phyloP scores from a whole-genome alignment of 2,113 vertebrate genomes.

The Nycticorax nycticorax region DNA sequence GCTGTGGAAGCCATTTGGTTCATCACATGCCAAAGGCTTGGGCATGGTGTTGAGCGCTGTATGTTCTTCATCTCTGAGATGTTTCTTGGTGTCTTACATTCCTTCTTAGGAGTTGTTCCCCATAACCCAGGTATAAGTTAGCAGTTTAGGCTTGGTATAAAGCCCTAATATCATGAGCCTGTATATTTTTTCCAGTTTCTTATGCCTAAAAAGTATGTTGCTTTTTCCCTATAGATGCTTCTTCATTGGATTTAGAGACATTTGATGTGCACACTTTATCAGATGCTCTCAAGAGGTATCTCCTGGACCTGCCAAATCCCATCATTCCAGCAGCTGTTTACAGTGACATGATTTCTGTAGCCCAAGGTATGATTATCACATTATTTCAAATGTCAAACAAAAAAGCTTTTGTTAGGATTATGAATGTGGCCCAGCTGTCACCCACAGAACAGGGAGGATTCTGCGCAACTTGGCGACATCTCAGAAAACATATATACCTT shows the following conservation, averaged over 20 bases:
- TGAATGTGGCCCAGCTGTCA: background rate
- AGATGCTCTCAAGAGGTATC: constrained; percentile 89
- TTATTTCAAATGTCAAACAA: background rate
- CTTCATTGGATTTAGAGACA: constrained; percentile 83
- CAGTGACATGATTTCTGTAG: constrained; percentile 85
- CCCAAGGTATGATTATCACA: constrained; percentile 79
- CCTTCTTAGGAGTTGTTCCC: background rate
- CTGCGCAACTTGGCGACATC: background rate
- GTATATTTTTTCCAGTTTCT: background rate
- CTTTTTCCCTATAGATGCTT: constrained; percentile 75
- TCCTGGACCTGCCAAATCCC: constrained; percentile 94
- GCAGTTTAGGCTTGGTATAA: background rate
- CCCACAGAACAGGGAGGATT: background rate
- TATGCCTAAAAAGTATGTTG: background rate
- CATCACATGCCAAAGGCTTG: background rate
- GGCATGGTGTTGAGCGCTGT: background rate
- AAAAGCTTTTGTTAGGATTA: background rate
- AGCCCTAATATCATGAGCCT: background rate
- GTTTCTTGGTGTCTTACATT: background rate
- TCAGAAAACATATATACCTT: background rate
- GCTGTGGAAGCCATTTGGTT: background rate
- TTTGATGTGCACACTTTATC: constrained; percentile 86
- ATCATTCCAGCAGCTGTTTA: constrained; percentile 85
- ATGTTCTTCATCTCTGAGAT: background rate
- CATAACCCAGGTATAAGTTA: background rate